These are phyloP conservation scores for Aplodontia rufa DNA, from an alignment of 2,113 vertebrate genomes.

Conservation along the genomic window DNA sequence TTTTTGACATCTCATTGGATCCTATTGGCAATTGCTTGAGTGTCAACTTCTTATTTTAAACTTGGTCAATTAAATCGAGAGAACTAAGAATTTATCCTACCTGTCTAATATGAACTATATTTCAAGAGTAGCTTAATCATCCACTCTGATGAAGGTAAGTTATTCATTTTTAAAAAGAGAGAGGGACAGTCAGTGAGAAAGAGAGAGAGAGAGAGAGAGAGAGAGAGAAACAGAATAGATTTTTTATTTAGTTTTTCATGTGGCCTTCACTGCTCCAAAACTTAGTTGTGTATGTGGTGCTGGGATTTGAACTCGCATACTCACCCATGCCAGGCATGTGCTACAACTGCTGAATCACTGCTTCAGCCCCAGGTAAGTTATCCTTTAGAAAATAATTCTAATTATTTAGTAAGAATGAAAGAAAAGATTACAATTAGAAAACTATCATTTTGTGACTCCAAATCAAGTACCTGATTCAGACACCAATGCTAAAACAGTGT, in stretches of 20 bases:
- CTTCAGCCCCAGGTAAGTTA: not conserved
- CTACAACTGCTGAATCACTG: no score
- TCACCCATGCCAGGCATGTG: no score
- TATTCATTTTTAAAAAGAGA: no score
- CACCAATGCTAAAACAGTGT: not conserved
- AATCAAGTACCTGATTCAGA: not conserved
- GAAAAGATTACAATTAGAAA: not conserved
- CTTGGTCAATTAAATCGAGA: not conserved
- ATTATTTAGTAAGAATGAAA: not conserved
- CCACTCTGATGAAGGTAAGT: not conserved
- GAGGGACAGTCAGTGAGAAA: no score
- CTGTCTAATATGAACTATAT: not conserved
- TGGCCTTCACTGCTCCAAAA: no score
- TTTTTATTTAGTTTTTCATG: no score
- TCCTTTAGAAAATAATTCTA: not conserved
- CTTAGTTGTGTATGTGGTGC: no score
- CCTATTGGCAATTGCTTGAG: not conserved
- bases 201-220: no score
- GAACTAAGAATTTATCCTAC: not conserved
- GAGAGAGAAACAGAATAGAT: no score
- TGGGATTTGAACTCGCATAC: no score
- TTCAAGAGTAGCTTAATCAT: not conserved
- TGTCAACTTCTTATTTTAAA: not conserved
- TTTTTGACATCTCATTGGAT: not conserved
- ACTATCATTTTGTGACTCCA: not conserved